Base-by-base conservation (phyloP, 2,797 vertebrate species). In the Lepus townsendii region DNA sequence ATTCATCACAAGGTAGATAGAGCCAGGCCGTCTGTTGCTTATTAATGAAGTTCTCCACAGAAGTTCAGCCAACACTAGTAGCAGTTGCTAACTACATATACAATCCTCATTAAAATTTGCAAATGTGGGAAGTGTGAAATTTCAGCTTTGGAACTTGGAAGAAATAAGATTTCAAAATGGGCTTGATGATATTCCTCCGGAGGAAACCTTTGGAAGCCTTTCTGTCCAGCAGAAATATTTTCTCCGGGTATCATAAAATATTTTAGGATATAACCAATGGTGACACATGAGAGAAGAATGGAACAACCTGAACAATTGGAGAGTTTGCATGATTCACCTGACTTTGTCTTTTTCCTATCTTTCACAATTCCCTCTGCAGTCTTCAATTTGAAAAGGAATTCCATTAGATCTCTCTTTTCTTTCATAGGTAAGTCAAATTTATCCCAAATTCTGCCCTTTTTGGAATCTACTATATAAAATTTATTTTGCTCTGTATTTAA, bases 101-200 rank as follows among this genome's bases (percentile, higher is more conserved):
- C 7, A 24, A 9, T 54, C n/a, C 75, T 92, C 62, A 60, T 87
- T 83, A 89, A 84, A 91, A 60, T 7, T 19, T 80, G 20, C 5
- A 73, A 47, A 84, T 17, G 19, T 54, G 50, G 76, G 83, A 83
- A 13, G 22, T 69, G n/a, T 82, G 68, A 69, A 87, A 93, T 89
- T 92, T 78, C 13, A 66, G 38, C 38, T 57, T 52, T 57, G n/a
- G 30, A 76, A 88, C n/a, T 87, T 76, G n/a, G 12, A 88, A 52
- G 54, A 83, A 90, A 63, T 47, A 82, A 9, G 52, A 83, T 80
- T 92, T 69, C 5, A 22, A 92, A 91, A 80, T 22, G 17, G n/a
- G 19, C 30, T n/a, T 47, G 60, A 94, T 71, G 14, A 85, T 1
- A 19, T 42, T 66, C 52, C 11, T 83, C 30, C 32, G 26, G 6